Base-by-base conservation (phyloP, 2,797 vertebrate species). In the Galagoides demidoff region DNA sequence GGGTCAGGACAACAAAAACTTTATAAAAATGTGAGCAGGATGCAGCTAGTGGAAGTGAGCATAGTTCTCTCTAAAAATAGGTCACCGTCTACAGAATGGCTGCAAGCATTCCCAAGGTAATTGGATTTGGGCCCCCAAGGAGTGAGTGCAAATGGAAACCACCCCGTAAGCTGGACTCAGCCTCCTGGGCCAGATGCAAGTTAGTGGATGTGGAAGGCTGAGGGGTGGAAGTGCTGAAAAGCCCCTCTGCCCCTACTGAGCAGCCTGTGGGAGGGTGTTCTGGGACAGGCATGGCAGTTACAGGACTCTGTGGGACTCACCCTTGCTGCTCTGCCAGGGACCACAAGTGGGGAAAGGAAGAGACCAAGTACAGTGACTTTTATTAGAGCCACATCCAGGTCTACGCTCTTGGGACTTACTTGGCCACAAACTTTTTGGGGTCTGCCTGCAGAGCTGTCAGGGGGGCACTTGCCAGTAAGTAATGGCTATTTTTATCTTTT, bases 51-150 rank as follows among this genome's bases (percentile, higher is more conserved):
- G 43, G 29, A 84, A 85, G 16, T 19, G 49, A 39, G 23, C 20
- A n/a, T 7, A n/a, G 71, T 8, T 86, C 45, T 90, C 37, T 63
- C 59, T 89, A 76, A 79, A 93, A 52, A 73, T 37, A 93, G 90
- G 73, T 43, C 59, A 49, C 27, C 52, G 17, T 7, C 43, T 70
- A 29, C 4, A 45, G 76, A 89, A 84, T 5, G 27, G 55, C 34
- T 76, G 8, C 5, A 45, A 83, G 82, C 39, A 14, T 61, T 85
- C 20, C 39, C 59, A 71, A 66, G 9, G 86, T 61, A 71, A 61
- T 2, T 39, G 57, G 22, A 37, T 71, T 90, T 49, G 82, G 17
- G 71, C 49, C 64, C 37, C 43, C 20, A 22, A 1, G 0, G 9
- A 9, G 55, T n/a, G 27, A 10, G 23, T 78, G 12, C 45, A 63